Evolutionary conservation across 1,140 invertebrate genomes (phyloP).

Genomic region (Micrasema minimum): DNA sequence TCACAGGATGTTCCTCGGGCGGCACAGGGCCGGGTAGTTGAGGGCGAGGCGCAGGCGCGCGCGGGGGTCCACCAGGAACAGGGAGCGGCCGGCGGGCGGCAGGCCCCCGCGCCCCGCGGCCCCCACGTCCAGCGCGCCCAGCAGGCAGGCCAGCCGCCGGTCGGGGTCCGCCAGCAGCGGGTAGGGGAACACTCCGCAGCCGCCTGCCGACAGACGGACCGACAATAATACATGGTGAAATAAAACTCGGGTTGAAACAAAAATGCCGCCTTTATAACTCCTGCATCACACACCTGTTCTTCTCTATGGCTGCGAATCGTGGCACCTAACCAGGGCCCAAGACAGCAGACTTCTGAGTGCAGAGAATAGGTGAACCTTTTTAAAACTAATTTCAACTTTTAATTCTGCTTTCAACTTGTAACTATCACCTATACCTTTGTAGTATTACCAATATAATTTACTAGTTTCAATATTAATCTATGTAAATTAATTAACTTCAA

Average conservation of each 20-base stretch:
- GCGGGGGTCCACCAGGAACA: not conserved
- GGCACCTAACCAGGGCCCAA: no score
- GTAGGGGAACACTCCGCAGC: not conserved
- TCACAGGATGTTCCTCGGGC: constrained; percentile 1
- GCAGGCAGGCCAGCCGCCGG: constrained; percentile 8
- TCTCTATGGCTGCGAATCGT: no score
- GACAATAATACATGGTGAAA: not conserved
- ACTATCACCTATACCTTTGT: no score
- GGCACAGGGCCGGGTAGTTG: not conserved
- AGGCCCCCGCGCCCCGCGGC: not conserved
- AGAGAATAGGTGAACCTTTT: not conserved
- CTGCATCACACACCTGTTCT: no score
- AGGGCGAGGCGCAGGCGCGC: not conserved
- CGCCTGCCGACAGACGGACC: not conserved
- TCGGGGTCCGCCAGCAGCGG: constrained; percentile 15
- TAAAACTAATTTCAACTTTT: not conserved
- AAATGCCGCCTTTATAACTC: not conserved
- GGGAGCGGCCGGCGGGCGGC: constrained; percentile 5
- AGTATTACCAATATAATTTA: no score
- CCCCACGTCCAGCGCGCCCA: not conserved
- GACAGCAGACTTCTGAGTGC: no score
- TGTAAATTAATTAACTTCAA: no score
- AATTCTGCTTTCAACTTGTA: no score
- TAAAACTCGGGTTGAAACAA: not conserved
- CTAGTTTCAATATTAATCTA: no score